Conservation (phyloP, 2,888 invertebrate species). For the Prosopocoilus inquinatus region DNA sequence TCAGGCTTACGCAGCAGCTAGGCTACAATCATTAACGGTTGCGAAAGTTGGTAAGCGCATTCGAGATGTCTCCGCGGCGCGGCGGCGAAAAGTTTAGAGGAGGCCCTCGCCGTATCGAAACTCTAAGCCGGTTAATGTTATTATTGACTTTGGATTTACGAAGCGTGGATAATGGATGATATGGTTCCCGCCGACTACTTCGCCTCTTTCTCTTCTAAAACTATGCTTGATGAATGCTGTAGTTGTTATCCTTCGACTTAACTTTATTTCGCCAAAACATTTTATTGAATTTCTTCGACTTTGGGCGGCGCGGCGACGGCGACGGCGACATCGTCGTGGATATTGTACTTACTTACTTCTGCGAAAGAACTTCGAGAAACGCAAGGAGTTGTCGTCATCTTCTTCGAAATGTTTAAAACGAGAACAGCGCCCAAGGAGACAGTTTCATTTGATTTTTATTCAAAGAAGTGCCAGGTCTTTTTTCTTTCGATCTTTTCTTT, state of each 20-base stretch:
- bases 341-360: no score
- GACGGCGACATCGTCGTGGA: no score
- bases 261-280: neutral
- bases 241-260: slow-evolving; percentile 3
- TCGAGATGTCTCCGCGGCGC: slow-evolving; percentile 20
- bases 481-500: no score
- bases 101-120: slow-evolving; percentile 32
- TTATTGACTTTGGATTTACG: slow-evolving; percentile 45
- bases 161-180: slow-evolving; percentile 41
- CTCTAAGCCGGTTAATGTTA: slow-evolving; percentile 42
- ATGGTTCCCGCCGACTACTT: slow-evolving; percentile 3
- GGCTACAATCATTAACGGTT: slow-evolving; percentile 14
- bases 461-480: no score
- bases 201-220: slow-evolving; percentile 3
- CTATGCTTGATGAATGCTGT: neutral
- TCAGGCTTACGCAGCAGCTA: slow-evolving; percentile 4
- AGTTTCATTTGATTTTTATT: no score
- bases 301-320: no score
- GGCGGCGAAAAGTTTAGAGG: slow-evolving; percentile 23
- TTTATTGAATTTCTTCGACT: no score
- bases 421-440: no score
- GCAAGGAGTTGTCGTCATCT: no score
- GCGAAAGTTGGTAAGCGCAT: slow-evolving; percentile 11
- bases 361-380: no score
- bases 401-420: no score